Conservation (phyloP, 2,888 invertebrate genomes). For the Galeopsomyia nigrocyanea region DNA sequence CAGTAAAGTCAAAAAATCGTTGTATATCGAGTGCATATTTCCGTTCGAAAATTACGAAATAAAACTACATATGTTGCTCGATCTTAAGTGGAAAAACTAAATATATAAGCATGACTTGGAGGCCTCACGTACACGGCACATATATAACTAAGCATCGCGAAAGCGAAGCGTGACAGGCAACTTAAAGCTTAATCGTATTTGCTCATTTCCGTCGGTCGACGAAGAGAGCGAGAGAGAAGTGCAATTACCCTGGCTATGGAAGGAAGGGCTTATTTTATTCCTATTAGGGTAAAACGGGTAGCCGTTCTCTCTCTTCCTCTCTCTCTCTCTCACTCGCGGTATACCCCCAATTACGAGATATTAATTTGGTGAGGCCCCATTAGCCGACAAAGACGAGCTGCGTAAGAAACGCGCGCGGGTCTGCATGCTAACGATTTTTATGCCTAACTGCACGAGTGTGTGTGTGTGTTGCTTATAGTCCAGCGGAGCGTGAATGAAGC, state of each 20-base stretch:
- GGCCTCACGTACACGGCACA: not conserved
- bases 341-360: constrained; percentile 65
- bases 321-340: constrained; percentile 42
- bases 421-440: constrained; percentile 61
- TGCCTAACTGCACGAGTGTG: constrained; percentile 46
- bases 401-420: not conserved
- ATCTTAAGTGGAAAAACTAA: too few species aligned
- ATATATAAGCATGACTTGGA: too few species aligned
- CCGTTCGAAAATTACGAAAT: too few species aligned
- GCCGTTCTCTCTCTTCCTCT: constrained; percentile 52
- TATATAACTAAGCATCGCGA: constrained; percentile 41
- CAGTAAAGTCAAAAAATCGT: too few species aligned
- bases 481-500: constrained; percentile 41
- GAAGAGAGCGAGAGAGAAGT: constrained; percentile 25
- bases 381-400: constrained; percentile 54
- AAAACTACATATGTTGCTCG: too few species aligned
- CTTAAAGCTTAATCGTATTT: constrained; percentile 64
- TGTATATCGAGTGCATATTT: too few species aligned
- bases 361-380: constrained; percentile 64
- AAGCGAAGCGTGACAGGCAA: constrained; percentile 62
- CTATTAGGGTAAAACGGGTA: constrained; percentile 67
- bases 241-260: constrained; percentile 55
- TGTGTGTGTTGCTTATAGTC: constrained; percentile 16
- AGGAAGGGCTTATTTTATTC: constrained; percentile 66
- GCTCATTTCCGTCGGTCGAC: constrained; percentile 62